Conservation (phyloP, 1,140 invertebrate genomes). For the Ruditapes philippinarum region DNA sequence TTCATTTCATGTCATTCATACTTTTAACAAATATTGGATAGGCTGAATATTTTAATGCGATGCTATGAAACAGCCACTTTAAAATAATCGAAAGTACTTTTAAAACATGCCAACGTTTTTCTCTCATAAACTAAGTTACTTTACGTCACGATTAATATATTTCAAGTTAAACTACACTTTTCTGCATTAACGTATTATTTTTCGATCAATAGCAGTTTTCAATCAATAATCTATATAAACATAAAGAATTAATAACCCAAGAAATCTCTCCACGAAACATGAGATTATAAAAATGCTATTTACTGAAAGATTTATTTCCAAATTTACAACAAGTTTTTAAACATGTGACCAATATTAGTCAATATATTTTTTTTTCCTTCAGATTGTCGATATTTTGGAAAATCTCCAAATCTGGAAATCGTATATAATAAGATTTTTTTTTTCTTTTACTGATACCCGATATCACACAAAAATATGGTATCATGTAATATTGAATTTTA, state of each 20-base stretch:
- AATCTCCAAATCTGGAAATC: conserved; percentile 39
- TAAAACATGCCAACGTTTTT: no score
- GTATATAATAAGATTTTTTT: conserved; percentile 1
- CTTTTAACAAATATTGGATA: no score
- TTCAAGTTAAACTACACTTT: conserved; percentile 41
- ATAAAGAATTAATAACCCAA: conserved; percentile 50
- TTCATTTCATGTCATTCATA: no score
- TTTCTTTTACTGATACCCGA: neutral
- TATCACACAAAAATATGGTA: neutral
- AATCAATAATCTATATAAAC: conserved; percentile 49
- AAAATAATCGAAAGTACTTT: no score
- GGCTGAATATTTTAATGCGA: no score
- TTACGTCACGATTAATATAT: neutral
- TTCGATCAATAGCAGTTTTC: neutral
- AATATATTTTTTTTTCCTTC: conserved; percentile 41
- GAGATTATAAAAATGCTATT: conserved; percentile 48
- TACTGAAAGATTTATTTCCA: conserved; percentile 46
- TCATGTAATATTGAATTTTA: neutral
- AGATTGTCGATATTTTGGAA: conserved; percentile 35
- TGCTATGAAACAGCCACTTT: no score
- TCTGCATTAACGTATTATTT: conserved; percentile 46
- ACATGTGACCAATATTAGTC: conserved; percentile 30
- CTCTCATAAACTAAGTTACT: no score
- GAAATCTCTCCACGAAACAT: conserved; percentile 14
- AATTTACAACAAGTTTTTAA: conserved; percentile 45